phyloP scores from a whole-genome alignment of 1,140 invertebrate species.

The Chironomus striatipennis region DNA sequence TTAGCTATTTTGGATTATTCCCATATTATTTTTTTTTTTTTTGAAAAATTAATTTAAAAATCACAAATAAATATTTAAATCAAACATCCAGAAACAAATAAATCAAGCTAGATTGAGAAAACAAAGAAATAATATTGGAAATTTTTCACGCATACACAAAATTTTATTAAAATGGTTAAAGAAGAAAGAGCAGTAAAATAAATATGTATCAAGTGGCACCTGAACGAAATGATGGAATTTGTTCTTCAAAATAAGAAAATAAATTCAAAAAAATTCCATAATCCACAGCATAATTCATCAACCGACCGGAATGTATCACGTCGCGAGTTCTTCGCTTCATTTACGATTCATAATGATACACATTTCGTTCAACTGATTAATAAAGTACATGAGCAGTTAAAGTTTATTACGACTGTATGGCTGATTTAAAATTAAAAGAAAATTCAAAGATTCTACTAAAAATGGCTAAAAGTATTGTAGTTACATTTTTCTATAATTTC shows the following conservation, averaged over 20 bases:
- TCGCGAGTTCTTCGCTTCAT: constrained; percentile 16
- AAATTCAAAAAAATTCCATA: not conserved
- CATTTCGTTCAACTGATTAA: not conserved
- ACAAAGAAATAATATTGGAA: not conserved
- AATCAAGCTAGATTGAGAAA: not conserved
- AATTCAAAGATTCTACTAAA: too few relatives aligned
- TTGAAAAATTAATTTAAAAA: too few relatives aligned
- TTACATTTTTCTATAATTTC: too few relatives aligned
- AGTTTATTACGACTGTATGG: not conserved
- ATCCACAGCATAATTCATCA: constrained; percentile 13
- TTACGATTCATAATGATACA: constrained; percentile 22
- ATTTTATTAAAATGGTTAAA: not conserved
- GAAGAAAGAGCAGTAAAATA: not conserved
- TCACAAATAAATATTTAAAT: too few relatives aligned
- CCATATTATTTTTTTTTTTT: too few relatives aligned
- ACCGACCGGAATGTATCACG: not conserved
- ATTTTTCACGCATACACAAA: not conserved
- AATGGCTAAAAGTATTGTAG: too few relatives aligned
- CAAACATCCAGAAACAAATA: not conserved
- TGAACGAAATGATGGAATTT: constrained; percentile 1
- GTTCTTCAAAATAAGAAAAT: not conserved
- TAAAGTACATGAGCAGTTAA: not conserved
- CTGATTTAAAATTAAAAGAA: not conserved
- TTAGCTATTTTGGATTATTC: too few relatives aligned
- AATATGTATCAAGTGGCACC: not conserved